phyloP scores from a whole-genome alignment of 1,140 invertebrate species.

The Mactra quadrangularis region DNA sequence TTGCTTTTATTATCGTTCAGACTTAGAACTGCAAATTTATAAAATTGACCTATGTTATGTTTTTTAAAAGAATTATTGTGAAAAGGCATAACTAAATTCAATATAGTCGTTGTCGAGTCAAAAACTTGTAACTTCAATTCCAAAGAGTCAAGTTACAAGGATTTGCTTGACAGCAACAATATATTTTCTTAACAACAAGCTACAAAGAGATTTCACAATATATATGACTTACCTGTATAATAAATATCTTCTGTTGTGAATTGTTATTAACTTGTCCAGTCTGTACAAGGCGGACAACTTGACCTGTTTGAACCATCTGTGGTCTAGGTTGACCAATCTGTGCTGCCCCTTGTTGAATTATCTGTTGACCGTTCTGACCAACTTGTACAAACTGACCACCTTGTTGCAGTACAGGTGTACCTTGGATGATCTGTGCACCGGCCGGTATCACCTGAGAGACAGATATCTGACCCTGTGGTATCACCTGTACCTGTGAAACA shows the following conservation, averaged over 20 bases:
- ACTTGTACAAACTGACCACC: slow-evolving; percentile 5
- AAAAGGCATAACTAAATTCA: too few relatives aligned
- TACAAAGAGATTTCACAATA: too few relatives aligned
- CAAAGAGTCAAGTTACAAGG: too few relatives aligned
- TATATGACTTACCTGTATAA: slow-evolving; percentile 32
- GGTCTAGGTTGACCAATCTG: slow-evolving; percentile 18
- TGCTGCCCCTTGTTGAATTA: background rate
- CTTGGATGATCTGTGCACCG: background rate
- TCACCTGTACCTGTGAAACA: too few relatives aligned
- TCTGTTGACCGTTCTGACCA: slow-evolving; percentile 22
- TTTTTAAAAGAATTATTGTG: too few relatives aligned
- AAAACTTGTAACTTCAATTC: too few relatives aligned
- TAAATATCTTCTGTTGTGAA: slow-evolving; percentile 28
- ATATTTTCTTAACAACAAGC: too few relatives aligned
- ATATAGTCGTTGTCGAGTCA: too few relatives aligned
- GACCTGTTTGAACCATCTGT: slow-evolving; percentile 11
- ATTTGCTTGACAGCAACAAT: too few relatives aligned
- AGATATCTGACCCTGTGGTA: background rate
- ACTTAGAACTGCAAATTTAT: too few relatives aligned
- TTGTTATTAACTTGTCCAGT: slow-evolving; percentile 3
- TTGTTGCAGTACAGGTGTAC: slow-evolving; percentile 5
- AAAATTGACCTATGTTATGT: too few relatives aligned
- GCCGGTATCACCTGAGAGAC: background rate
- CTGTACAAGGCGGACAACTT: slow-evolving; percentile 14
- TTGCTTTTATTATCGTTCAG: too few relatives aligned